Percentiles rank a stretch among this genome's conserved stretches.
These are phyloP conservation scores for Perca flavescens DNA, from an alignment of 2,113 vertebrate species.

Conservation along the genomic window DNA sequence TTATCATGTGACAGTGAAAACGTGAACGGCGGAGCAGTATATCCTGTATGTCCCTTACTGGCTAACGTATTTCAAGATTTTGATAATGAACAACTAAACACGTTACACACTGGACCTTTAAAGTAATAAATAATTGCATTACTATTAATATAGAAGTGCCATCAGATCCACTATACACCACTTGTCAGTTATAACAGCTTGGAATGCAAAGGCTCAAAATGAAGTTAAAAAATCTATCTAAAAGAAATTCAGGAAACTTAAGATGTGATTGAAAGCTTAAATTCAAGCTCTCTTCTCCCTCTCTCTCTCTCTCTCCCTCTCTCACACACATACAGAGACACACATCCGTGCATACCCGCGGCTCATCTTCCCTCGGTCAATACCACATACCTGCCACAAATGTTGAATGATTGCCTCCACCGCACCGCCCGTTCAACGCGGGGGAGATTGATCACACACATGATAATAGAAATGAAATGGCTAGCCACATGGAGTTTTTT, in stretches of 20 bases:
- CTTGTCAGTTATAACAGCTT: not conserved
- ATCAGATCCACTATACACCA: not conserved
- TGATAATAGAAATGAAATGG: slow-evolving; percentile 77
- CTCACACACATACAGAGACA: slow-evolving; percentile 8
- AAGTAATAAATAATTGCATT: not conserved
- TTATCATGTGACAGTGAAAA: too few relatives aligned
- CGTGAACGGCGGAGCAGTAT: too few relatives aligned
- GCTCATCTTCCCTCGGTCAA: slow-evolving; percentile 70
- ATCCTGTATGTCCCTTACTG: too few relatives aligned
- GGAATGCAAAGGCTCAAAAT: not conserved
- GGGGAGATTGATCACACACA: slow-evolving; percentile 73
- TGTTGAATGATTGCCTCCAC: slow-evolving; percentile 68
- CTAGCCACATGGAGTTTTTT: slow-evolving; percentile 72
- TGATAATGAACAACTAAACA: too few relatives aligned
- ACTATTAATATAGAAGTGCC: not conserved
- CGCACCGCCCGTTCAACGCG: slow-evolving; percentile 22
- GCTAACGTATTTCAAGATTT: too few relatives aligned
- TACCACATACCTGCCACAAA: slow-evolving; percentile 71
- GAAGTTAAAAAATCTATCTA: not conserved
- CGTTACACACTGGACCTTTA: too few relatives aligned
- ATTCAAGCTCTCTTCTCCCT: not conserved
- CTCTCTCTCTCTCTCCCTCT: not conserved
- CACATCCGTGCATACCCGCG: slow-evolving; percentile 1
- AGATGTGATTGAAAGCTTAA: slow-evolving; percentile 5
- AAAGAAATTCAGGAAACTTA: slow-evolving; percentile 13